These are phyloP conservation scores for Cryptosula pallasiana DNA, from an alignment of 2,888 invertebrate species.

Conservation along the genomic window DNA sequence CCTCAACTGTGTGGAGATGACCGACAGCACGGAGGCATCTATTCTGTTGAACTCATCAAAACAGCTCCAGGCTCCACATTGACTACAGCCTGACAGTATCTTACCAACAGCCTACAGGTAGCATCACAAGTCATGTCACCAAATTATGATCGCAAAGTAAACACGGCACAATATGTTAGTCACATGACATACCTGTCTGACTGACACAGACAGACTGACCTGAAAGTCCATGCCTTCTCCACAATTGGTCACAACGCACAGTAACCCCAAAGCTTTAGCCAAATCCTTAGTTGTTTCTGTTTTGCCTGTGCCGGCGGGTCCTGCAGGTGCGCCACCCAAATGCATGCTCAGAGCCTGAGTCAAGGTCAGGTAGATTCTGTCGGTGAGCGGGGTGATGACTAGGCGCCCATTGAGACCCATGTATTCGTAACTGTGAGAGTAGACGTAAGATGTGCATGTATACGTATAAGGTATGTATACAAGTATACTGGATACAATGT, in stretches of 20 bases:
- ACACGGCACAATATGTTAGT: too few relatives aligned
- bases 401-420: constrained; percentile 29
- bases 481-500: too few relatives aligned
- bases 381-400: constrained; percentile 29
- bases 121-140: too few relatives aligned
- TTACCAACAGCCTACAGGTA: constrained; percentile 30
- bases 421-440: constrained; percentile 24
- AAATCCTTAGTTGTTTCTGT: constrained; percentile 29
- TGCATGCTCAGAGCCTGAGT: constrained; percentile 29
- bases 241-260: constrained; percentile 29
- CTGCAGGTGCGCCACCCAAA: constrained; percentile 28
- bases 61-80: constrained; percentile 28
- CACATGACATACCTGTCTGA: too few relatives aligned
- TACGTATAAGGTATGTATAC: background rate
- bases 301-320: constrained; percentile 27
- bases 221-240: constrained; percentile 29
- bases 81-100: constrained; percentile 28
- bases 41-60: constrained; percentile 29
- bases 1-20: constrained; percentile 28
- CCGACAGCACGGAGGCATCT: constrained; percentile 28
- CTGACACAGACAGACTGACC: too few relatives aligned
- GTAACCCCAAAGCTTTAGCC: constrained; percentile 28
- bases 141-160: too few relatives aligned
- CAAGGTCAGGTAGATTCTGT: constrained; percentile 28
- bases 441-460: background rate